Conservation (phyloP, 2,797 vertebrate genomes). For the Phyllotis vaccarum region DNA sequence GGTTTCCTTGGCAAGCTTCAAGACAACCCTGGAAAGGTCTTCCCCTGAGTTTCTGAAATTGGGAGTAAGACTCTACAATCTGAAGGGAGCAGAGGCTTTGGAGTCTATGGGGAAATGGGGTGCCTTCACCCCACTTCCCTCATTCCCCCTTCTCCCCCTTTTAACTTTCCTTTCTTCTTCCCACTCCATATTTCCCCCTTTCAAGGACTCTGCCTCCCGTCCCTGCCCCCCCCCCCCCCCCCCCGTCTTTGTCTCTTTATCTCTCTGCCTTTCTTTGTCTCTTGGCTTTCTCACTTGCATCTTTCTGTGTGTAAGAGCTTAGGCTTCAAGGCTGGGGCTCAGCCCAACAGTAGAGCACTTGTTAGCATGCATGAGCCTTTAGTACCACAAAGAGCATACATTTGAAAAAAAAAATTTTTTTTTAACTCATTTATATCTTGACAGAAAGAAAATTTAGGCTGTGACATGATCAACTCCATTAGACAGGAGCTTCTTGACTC, state of each 20-base stretch:
- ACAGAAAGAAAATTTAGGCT: background rate
- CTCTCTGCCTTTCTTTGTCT: background rate
- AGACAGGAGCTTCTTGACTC: background rate
- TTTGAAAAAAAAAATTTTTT: background rate
- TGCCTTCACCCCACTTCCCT: no score
- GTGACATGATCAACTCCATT: slow-evolving; percentile 5
- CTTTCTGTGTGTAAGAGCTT: background rate
- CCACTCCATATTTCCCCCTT: no score
- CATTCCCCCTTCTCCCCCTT: no score
- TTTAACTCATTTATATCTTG: background rate
- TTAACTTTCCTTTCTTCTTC: no score
- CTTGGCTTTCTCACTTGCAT: background rate
- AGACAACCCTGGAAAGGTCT: background rate
- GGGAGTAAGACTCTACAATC: background rate
- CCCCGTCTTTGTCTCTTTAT: background rate
- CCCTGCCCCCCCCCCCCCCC: background rate
- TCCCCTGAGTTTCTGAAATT: background rate
- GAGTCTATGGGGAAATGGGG: background rate
- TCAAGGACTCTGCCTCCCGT: background rate
- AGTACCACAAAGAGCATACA: background rate
- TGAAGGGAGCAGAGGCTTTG: background rate
- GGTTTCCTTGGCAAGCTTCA: background rate
- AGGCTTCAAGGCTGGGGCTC: background rate
- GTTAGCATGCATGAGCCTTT: no score
- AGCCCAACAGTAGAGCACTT: background rate